These are phyloP conservation scores for Gallinago nigripennis DNA, from an alignment of 2,797 vertebrate species.

Conservation along the genomic window DNA sequence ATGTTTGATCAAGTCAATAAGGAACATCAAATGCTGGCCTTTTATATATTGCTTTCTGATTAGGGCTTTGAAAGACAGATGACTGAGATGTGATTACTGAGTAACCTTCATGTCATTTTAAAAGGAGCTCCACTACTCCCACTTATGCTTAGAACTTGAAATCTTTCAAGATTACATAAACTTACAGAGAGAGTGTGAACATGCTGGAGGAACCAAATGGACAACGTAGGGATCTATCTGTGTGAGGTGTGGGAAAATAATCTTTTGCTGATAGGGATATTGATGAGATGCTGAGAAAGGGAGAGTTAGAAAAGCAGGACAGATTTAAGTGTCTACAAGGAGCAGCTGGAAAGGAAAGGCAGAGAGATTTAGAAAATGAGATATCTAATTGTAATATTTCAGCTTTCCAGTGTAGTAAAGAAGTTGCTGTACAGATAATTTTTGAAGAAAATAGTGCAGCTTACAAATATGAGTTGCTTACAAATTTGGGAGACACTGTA, in stretches of 20 bases:
- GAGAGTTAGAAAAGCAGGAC: neutral
- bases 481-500: neutral
- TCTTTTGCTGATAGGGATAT: neutral
- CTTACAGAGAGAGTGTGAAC: neutral
- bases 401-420: neutral
- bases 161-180: constrained; percentile 1
- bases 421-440: neutral
- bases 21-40: neutral
- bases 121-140: neutral
- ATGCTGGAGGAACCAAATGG: neutral
- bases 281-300: neutral
- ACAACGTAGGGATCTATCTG: neutral
- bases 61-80: neutral
- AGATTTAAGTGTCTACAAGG: neutral
- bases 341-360: neutral
- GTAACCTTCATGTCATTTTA: neutral
- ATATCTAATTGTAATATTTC: neutral
- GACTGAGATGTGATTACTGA: neutral
- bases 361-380: neutral
- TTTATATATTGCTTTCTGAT: neutral
- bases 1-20: neutral
- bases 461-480: neutral
- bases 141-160: neutral
- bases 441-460: neutral
- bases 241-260: neutral